These are phyloP conservation scores for Papilio xuthus DNA, from an alignment of 1,140 invertebrate genomes.

Conservation along the genomic window DNA sequence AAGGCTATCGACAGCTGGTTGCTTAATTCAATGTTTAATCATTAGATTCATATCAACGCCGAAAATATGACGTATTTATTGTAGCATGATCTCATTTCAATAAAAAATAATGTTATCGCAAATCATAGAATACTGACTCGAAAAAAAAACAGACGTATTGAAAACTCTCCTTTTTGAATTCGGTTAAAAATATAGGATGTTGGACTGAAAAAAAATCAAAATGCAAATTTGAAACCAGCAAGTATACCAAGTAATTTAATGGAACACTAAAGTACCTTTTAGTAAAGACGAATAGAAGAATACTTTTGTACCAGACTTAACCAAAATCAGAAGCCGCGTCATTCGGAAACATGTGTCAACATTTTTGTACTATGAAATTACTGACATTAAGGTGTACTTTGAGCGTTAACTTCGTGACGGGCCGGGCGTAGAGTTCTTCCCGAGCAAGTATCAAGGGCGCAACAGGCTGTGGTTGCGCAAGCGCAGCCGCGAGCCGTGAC, in stretches of 20 bases:
- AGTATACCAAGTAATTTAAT: not conserved
- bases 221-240: not conserved
- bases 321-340: not conserved
- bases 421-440: not conserved
- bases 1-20: slow-evolving; percentile 19
- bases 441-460: slow-evolving; percentile 30
- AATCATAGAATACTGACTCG: not conserved
- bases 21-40: slow-evolving; percentile 31
- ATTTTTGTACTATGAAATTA: not conserved
- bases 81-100: not conserved
- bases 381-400: slow-evolving; percentile 1
- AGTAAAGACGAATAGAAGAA: too few species aligned
- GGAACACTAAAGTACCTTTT: not conserved
- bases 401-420: slow-evolving; percentile 17
- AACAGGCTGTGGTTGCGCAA: slow-evolving; percentile 57
- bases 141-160: not conserved
- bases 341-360: not conserved
- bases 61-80: slow-evolving; percentile 38
- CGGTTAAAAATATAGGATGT: not conserved
- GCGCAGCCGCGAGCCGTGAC: slow-evolving; percentile 61
- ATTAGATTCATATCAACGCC: slow-evolving; percentile 17
- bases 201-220: not conserved
- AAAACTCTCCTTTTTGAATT: too few species aligned
- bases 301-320: not conserved
- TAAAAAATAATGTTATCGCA: not conserved